Evolutionary conservation across 1,140 invertebrate genomes (phyloP).

Genomic region (Drosophila ohnishii): DNA sequence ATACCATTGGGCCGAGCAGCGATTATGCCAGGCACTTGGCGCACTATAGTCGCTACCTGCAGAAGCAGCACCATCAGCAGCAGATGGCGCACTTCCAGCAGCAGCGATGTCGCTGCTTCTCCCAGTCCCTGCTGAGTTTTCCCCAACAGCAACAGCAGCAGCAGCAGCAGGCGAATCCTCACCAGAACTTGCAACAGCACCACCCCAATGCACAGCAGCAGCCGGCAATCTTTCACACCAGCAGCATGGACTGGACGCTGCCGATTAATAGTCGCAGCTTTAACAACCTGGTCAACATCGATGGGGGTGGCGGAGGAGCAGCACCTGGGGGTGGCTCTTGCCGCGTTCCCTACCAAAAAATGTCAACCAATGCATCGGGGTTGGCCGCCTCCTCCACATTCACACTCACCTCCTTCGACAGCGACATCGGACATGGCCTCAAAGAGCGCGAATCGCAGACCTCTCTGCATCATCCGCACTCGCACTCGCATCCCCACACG

Average conservation of each 20-base stretch:
- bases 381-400: slow-evolving; percentile 62
- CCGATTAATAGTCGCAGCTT: slow-evolving; percentile 77
- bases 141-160: slow-evolving; percentile 58
- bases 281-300: slow-evolving; percentile 78
- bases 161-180: slow-evolving; percentile 31
- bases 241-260: slow-evolving; percentile 72
- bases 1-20: slow-evolving; percentile 80
- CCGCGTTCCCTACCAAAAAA: slow-evolving; percentile 76
- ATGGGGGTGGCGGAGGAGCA: slow-evolving; percentile 32
- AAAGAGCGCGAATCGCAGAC: slow-evolving; percentile 74
- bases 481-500: slow-evolving; percentile 50
- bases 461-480: slow-evolving; percentile 49
- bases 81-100: slow-evolving; percentile 72
- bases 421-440: slow-evolving; percentile 67
- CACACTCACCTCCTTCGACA: slow-evolving; percentile 74
- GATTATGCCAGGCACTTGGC: slow-evolving; percentile 77
- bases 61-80: slow-evolving; percentile 76
- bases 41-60: slow-evolving; percentile 72
- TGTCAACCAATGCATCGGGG: slow-evolving; percentile 33
- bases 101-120: slow-evolving; percentile 77
- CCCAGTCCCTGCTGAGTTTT: slow-evolving; percentile 77
- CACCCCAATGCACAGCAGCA: slow-evolving; percentile 35
- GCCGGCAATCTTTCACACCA: slow-evolving; percentile 65
- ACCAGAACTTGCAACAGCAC: slow-evolving; percentile 14
- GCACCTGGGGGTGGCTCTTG: slow-evolving; percentile 32